Base-by-base conservation (phyloP, 1,140 invertebrate genomes). In the Papilio polytes region DNA sequence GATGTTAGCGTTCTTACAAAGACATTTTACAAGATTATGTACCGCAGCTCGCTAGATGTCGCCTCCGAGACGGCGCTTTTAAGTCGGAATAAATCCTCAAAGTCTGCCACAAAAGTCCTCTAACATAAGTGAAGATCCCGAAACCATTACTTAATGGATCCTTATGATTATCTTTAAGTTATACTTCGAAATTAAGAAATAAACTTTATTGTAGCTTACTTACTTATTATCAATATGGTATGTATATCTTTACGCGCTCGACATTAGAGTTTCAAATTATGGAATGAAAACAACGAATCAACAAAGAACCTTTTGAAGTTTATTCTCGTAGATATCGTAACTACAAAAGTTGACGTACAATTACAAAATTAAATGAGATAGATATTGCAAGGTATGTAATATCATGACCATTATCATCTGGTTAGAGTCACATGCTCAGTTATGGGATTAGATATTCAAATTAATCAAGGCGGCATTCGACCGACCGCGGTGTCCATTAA, bases 391-490 rank as follows among this genome's bases (percentile, higher is more conserved):
- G 63, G 26, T 6, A 70, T 70, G 26, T 13, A 70, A 70, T 70
- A 15, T 22, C 59, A 12, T 70, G 63, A 31, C 63, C 63, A 13
- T 70, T 70, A 36, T 31, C 26, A 1, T 15, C 12, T 31, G 26
- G 63, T 31, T 63, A 31, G 10, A 56, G 53, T 56, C 53, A 10
- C 63, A 31, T 26, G 63, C 26, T 26, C 22, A 13, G 63, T 6
- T 70, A 70, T 70, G 63, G 63, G 26, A 36, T 70, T 26, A 70
- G 26, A 70, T 70, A 70, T 70, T 70, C 63, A 70, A 70, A 70
- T 70, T 70, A 70, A 70, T 70, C 63, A 70, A 70, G 22, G 26
- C 12, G 59, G 59, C 26, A 70, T 70, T 70, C 63, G 15, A 70
- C 63, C 63, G 63, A 70, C 63, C 63, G 63, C 10, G 26, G 26